A percentile compares a stretch with the other conserved stretches of the same genome.
phyloP scores from a whole-genome alignment of 2,113 vertebrate genomes.

The Heloderma charlesbogerti region DNA sequence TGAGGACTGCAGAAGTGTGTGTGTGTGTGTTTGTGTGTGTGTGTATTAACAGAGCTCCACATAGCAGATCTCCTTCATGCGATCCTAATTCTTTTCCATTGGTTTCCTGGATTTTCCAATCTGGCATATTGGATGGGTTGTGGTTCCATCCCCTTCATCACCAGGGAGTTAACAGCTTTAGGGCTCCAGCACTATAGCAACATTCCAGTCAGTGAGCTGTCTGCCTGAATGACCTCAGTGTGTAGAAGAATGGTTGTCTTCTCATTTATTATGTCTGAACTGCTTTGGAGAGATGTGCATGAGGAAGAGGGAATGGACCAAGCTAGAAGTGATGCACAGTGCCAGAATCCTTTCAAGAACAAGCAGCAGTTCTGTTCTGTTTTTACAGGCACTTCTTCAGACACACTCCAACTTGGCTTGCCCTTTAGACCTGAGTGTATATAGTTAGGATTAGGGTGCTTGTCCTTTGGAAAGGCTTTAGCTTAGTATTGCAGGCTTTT shows the following conservation, averaged over 20 bases:
- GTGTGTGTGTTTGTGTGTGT: background rate
- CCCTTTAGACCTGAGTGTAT: background rate
- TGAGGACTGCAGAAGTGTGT: background rate
- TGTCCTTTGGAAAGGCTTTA: background rate
- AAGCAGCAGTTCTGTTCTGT: background rate
- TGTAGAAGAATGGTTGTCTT: background rate
- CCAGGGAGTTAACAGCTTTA: background rate
- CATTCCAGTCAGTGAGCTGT: background rate
- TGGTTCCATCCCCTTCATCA: background rate
- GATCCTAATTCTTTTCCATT: conserved; percentile 7
- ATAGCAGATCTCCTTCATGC: background rate
- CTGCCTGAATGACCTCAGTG: background rate
- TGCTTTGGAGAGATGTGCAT: background rate
- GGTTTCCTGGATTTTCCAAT: conserved; percentile 22
- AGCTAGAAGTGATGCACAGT: background rate
- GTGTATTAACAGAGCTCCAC: background rate
- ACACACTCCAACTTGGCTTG: background rate
- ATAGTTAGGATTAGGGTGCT: background rate
- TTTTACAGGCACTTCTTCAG: background rate
- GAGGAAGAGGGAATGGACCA: background rate
- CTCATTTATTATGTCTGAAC: background rate
- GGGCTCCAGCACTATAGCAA: background rate
- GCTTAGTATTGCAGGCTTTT: background rate
- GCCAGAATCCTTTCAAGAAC: background rate
- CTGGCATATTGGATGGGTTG: background rate